A percentile compares a stretch with the other conserved stretches of the same genome.
These are phyloP conservation scores for Psephotus haematonotus DNA, from an alignment of 2,113 vertebrate species.

Conservation along the genomic window DNA sequence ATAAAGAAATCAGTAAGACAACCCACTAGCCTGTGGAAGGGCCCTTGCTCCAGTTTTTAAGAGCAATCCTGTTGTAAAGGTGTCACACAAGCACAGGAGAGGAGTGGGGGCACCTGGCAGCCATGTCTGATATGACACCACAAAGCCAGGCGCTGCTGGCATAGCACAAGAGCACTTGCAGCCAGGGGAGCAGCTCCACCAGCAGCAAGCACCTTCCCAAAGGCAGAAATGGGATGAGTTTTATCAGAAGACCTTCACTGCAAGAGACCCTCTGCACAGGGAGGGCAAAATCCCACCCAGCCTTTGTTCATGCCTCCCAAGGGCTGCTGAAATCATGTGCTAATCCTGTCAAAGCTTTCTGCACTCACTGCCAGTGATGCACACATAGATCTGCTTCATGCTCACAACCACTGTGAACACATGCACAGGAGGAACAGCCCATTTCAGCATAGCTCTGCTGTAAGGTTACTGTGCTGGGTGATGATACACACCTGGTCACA, in stretches of 20 bases:
- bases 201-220: background rate
- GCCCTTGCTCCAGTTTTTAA: background rate
- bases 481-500: background rate
- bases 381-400: background rate
- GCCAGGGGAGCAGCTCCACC: background rate
- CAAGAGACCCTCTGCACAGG: background rate
- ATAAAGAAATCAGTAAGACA: too few species aligned
- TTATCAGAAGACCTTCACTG: background rate
- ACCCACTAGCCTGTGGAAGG: background rate
- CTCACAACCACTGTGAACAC: background rate
- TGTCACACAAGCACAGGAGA: background rate
- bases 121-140: background rate
- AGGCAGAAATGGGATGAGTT: background rate
- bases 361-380: background rate
- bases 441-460: background rate
- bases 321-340: background rate
- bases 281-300: background rate
- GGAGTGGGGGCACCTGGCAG: background rate
- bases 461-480: background rate
- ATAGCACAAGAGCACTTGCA: background rate
- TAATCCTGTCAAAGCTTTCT: background rate
- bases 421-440: background rate
- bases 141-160: background rate
- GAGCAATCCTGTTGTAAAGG: background rate
- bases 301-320: background rate